Percentiles rank a stretch among this genome's conserved stretches.
Conservation (phyloP, 2,113 vertebrate genomes). For the Laterallus jamaicensis region DNA sequence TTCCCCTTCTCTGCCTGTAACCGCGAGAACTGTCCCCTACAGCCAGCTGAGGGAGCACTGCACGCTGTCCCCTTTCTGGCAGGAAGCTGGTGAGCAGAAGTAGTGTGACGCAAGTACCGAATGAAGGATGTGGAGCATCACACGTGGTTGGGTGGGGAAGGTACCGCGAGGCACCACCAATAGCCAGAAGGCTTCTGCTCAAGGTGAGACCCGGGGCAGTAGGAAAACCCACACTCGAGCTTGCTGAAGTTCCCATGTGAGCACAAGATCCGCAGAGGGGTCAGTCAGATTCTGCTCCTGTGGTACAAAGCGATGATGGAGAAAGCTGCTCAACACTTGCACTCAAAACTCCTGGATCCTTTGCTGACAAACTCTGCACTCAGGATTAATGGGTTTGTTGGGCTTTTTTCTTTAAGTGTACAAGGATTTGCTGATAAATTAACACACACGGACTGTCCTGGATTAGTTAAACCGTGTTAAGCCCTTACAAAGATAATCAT, state of each 20-base stretch:
- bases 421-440: neutral
- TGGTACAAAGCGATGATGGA: too few species aligned
- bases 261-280: neutral
- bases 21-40: fast-evolving
- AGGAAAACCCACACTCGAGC: neutral
- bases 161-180: fast-evolving
- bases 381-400: neutral
- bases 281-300: too few species aligned
- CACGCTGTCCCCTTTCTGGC: neutral
- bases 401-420: neutral
- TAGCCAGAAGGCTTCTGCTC: too few species aligned
- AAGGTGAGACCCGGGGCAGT: neutral
- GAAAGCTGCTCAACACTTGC: neutral
- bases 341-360: neutral
- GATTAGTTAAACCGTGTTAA: neutral
- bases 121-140: neutral
- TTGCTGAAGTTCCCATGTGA: neutral
- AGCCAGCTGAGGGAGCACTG: neutral
- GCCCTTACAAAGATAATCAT: neutral
- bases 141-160: fast-evolving
- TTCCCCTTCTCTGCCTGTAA: neutral
- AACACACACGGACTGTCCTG: fast-evolving
- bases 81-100: neutral
- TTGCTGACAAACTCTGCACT: neutral
- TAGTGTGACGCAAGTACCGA: neutral